Conservation (phyloP, 2,888 invertebrate genomes). For the Holacanthella duospinosa region DNA sequence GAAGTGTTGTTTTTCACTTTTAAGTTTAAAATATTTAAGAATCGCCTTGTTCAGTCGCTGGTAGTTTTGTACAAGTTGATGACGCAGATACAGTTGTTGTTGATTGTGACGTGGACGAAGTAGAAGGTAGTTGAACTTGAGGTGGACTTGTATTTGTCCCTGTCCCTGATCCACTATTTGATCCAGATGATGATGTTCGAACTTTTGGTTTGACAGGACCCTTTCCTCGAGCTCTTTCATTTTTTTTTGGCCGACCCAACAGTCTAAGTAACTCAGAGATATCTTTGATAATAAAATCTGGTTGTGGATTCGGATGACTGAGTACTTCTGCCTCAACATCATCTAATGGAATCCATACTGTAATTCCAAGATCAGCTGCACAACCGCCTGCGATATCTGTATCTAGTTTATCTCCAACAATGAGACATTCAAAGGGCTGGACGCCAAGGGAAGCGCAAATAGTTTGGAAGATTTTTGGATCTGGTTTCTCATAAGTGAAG, state of each 20-base stretch:
- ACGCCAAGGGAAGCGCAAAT: constrained; percentile 67
- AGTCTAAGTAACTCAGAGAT: constrained; percentile 31
- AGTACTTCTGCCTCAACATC: constrained; percentile 42
- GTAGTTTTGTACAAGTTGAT: too few relatives aligned
- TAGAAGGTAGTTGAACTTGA: too few relatives aligned
- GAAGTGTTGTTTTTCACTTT: too few relatives aligned
- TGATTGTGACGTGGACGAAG: too few relatives aligned
- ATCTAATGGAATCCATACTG: constrained; percentile 65
- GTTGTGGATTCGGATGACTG: constrained; percentile 41
- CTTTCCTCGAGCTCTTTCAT: constrained; percentile 31
- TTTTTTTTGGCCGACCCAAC: constrained; percentile 19
- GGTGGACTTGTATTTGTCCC: too few relatives aligned
- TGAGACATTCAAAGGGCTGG: constrained; percentile 62
- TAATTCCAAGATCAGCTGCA: constrained; percentile 62
- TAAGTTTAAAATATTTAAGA: too few relatives aligned
- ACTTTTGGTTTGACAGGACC: constrained; percentile 25
- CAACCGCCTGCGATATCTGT: constrained; percentile 76
- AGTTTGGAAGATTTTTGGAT: constrained; percentile 59
- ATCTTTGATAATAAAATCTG: constrained; percentile 33
- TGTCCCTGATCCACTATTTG: background rate
- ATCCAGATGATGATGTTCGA: constrained; percentile 11
- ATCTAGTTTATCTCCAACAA: constrained; percentile 80
- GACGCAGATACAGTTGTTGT: too few relatives aligned
- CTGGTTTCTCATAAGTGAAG: constrained; percentile 65
- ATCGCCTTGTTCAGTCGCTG: too few relatives aligned